Evolutionary conservation across 2,113 vertebrate genomes (phyloP).

Genomic region (Lampris megalopsis): DNA sequence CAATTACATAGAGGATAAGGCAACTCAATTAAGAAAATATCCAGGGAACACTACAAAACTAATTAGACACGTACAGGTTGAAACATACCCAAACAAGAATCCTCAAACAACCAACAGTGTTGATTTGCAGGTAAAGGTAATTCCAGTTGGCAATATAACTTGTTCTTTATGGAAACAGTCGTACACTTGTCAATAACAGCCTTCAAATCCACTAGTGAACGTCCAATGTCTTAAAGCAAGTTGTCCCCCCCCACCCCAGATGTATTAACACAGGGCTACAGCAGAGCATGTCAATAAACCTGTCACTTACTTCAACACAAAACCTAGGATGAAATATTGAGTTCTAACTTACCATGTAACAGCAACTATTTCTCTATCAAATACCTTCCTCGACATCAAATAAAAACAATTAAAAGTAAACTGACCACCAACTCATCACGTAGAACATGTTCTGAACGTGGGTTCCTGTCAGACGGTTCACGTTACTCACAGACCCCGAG

Average conservation of each 20-base stretch:
- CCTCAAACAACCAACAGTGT: constrained; percentile 9
- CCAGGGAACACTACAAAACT: constrained; percentile 35
- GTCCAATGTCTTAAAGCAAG: constrained; percentile 31
- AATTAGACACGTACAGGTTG: constrained; percentile 31
- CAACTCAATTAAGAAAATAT: constrained; percentile 51
- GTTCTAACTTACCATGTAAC: background rate
- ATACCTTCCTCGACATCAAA: constrained; percentile 2
- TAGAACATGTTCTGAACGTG: background rate
- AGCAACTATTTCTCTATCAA: constrained; percentile 4
- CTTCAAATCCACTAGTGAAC: constrained; percentile 34
- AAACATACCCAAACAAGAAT: constrained; percentile 24
- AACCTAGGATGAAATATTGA: constrained; percentile 13
- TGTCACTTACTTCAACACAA: constrained; percentile 18
- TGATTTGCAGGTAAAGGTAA: constrained; percentile 19
- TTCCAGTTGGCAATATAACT: background rate
- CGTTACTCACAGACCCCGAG: no score
- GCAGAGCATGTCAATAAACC: constrained; percentile 3
- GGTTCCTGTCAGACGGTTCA: no score
- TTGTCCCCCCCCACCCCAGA: constrained; percentile 24
- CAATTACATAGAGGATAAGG: constrained; percentile 57
- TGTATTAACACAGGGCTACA: constrained; percentile 28
- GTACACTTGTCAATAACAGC: constrained; percentile 34
- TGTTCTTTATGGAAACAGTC: constrained; percentile 14
- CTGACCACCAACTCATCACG: constrained; percentile 5
- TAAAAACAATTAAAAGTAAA: background rate